A percentile compares a stretch with the other conserved stretches of the same genome.
These are phyloP conservation scores for Pissodes strobi DNA, from an alignment of 1,140 invertebrate species.

Conservation along the genomic window DNA sequence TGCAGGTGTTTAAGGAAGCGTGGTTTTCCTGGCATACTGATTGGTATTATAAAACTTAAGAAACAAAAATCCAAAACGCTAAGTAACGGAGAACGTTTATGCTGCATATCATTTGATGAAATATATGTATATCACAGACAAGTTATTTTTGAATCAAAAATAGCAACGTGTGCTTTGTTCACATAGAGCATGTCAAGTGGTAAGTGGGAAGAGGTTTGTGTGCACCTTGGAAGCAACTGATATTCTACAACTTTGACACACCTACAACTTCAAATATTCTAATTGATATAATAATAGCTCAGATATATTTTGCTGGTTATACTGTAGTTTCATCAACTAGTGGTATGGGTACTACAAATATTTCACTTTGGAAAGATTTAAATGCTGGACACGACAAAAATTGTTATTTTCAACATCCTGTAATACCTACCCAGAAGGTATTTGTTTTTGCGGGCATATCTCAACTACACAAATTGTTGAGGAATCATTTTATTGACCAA, in stretches of 20 bases:
- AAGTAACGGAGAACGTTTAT: slow-evolving; percentile 1
- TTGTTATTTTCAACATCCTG: too few relatives aligned
- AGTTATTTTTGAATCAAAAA: slow-evolving; percentile 2
- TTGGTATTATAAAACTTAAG: background rate
- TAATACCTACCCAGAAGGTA: too few relatives aligned
- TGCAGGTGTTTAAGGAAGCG: slow-evolving; percentile 16
- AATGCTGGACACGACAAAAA: too few relatives aligned
- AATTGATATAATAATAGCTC: slow-evolving; percentile 35
- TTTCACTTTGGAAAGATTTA: slow-evolving; percentile 32
- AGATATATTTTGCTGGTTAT: slow-evolving; percentile 35
- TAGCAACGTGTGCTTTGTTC: too few relatives aligned
- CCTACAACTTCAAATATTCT: slow-evolving; percentile 43
- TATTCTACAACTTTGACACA: slow-evolving; percentile 49
- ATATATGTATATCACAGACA: slow-evolving; percentile 28
- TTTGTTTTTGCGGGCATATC: too few relatives aligned
- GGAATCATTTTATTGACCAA: too few relatives aligned
- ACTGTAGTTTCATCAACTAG: slow-evolving; percentile 41
- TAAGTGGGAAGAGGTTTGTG: slow-evolving; percentile 36
- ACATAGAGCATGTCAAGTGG: slow-evolving; percentile 9
- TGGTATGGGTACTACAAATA: slow-evolving; percentile 47
- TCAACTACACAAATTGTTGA: too few relatives aligned
- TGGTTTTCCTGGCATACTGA: slow-evolving; percentile 6
- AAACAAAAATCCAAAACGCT: background rate
- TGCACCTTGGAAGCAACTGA: slow-evolving; percentile 50
- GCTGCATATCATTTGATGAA: slow-evolving; percentile 29